Percentiles rank a stretch among this genome's conserved stretches.
Evolutionary conservation across 2,888 invertebrate genomes (phyloP).

Genomic region (Dryocosmus kuriphilus): DNA sequence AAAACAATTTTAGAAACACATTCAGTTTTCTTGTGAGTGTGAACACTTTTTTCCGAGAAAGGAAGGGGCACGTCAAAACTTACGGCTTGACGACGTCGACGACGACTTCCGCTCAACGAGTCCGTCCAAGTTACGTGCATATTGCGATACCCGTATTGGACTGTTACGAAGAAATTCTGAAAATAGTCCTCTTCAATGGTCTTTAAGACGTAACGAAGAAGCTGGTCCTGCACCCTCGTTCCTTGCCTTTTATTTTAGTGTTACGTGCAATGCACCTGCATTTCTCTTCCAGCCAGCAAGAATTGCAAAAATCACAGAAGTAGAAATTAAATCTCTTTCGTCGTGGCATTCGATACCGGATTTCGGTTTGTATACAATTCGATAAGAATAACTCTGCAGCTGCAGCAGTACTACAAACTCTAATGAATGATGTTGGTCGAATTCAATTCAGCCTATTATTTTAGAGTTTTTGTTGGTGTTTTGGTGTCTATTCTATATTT

Average conservation of each 20-base stretch:
- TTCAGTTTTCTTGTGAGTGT: neutral
- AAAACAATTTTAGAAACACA: neutral
- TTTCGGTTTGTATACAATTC: conserved; percentile 23
- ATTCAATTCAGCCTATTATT: neutral
- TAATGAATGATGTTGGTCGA: neutral
- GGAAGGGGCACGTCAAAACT: conserved; percentile 63
- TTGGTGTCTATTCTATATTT: no score
- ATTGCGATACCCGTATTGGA: conserved; percentile 59
- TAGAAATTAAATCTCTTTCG: conserved; percentile 27
- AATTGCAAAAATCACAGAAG: conserved; percentile 29
- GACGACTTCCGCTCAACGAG: conserved; percentile 59
- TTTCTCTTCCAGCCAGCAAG: neutral
- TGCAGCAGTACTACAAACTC: conserved; percentile 10
- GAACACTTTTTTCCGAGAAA: conserved; percentile 18
- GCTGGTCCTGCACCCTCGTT: neutral
- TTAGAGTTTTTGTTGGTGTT: neutral
- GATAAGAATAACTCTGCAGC: conserved; percentile 32
- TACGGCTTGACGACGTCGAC: conserved; percentile 70
- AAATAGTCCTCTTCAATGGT: no score
- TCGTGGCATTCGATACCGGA: conserved; percentile 37
- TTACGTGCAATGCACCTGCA: conserved; percentile 30
- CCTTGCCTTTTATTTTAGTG: conserved; percentile 1
- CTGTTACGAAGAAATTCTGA: conserved; percentile 63
- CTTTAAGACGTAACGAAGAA: conserved; percentile 40
- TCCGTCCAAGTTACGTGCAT: conserved; percentile 52